phyloP scores from a whole-genome alignment of 2,113 vertebrate genomes.

The Rhinopomastus cyanomelas region DNA sequence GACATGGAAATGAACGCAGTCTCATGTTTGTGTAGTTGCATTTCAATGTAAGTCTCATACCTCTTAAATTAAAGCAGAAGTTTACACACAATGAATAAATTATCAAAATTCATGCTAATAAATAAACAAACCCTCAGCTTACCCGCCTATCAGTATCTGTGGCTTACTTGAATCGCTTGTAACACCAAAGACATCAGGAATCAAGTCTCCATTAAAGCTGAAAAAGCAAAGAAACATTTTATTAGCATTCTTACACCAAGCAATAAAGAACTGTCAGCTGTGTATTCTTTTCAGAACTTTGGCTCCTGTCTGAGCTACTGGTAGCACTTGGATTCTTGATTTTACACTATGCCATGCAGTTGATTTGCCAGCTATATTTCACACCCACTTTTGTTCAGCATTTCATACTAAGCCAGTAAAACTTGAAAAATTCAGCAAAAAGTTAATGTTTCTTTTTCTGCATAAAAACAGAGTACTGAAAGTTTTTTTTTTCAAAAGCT shows the following conservation, averaged over 20 bases:
- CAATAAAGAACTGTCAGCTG: not conserved
- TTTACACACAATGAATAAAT: not conserved
- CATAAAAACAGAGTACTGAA: not conserved
- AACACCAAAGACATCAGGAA: conserved; percentile 92
- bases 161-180: conserved; percentile 63
- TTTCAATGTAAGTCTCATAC: not conserved
- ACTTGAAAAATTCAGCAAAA: not conserved
- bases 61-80: not conserved
- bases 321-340: not conserved
- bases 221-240: conserved; percentile 27
- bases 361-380: not conserved
- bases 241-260: not conserved
- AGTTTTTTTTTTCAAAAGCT: not conserved
- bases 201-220: conserved; percentile 96
- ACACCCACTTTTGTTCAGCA: not conserved
- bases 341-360: not conserved
- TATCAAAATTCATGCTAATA: not conserved
- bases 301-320: not conserved
- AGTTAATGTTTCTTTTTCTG: not conserved
- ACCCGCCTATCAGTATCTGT: conserved; percentile 80
- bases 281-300: not conserved
- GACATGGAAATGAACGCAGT: not conserved
- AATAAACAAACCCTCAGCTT: conserved; percentile 50
- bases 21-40: not conserved
- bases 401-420: not conserved